phyloP scores from a whole-genome alignment of 1,140 invertebrate genomes.

The Papilio glaucus region DNA sequence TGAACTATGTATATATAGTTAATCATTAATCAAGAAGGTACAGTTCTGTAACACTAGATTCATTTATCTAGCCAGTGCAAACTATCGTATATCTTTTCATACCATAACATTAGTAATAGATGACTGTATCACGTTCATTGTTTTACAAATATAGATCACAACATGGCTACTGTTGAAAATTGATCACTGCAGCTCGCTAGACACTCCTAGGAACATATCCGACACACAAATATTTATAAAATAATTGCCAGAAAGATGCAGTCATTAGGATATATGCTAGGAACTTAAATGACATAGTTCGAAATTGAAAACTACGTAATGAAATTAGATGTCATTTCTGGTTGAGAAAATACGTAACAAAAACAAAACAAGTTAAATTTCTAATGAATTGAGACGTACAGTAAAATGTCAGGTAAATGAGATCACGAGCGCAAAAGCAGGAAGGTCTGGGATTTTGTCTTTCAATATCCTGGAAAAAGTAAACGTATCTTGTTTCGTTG shows the following conservation, averaged over 20 bases:
- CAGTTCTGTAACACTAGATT: not conserved
- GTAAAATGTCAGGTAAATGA: too few relatives aligned
- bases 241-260: not conserved
- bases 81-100: slow-evolving; percentile 6
- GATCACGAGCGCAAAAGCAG: too few relatives aligned
- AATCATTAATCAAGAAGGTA: not conserved
- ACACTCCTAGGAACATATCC: not conserved
- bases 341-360: too few relatives aligned
- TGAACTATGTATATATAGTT: not conserved
- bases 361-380: too few relatives aligned
- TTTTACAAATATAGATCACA: slow-evolving; percentile 35
- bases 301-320: too few relatives aligned
- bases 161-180: slow-evolving; percentile 18
- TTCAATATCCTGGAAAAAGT: too few relatives aligned
- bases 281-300: not conserved
- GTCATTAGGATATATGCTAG: not conserved
- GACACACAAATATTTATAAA: slow-evolving; percentile 2
- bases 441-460: too few relatives aligned
- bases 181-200: slow-evolving; percentile 5
- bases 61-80: not conserved
- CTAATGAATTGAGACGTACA: too few relatives aligned
- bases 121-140: slow-evolving; percentile 26
- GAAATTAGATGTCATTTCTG: too few relatives aligned
- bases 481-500: too few relatives aligned
- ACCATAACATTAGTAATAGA: slow-evolving; percentile 31